Percentiles rank a stretch among this genome's conserved stretches.
Conservation (phyloP, 2,113 vertebrate genomes). For the Potamarius usumacintae region DNA sequence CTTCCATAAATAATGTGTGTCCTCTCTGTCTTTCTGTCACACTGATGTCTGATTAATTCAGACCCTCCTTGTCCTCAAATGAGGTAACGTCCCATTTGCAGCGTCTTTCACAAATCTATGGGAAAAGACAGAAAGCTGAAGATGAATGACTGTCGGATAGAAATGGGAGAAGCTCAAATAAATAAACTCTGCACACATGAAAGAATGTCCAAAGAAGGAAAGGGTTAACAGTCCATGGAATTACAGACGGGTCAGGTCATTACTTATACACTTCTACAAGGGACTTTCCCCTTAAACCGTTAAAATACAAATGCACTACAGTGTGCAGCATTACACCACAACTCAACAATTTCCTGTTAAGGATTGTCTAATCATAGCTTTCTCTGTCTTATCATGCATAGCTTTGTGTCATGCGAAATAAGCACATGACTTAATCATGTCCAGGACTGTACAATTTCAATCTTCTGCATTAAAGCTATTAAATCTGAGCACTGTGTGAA, state of each 20-base stretch:
- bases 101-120: not conserved
- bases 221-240: constrained; percentile 37
- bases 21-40: constrained; percentile 4
- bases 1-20: not conserved
- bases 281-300: constrained; percentile 34
- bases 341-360: constrained; percentile 39
- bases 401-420: constrained; percentile 21
- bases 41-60: constrained; percentile 29
- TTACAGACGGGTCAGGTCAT: constrained; percentile 37
- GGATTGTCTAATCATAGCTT: constrained; percentile 23
- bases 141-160: constrained; percentile 12
- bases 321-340: constrained; percentile 25
- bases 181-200: not conserved
- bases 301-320: constrained; percentile 35
- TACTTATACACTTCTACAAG: constrained; percentile 20
- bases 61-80: constrained; percentile 2
- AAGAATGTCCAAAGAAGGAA: constrained; percentile 8
- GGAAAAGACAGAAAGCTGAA: constrained; percentile 22
- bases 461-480: not conserved
- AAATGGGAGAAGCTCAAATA: constrained; percentile 31
- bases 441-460: not conserved
- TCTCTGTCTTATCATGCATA: constrained; percentile 5
- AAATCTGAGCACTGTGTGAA: constrained; percentile 26
- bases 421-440: constrained; percentile 8
- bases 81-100: not conserved